Conservation (phyloP, 2,113 vertebrate genomes). For the Cathartes aura region DNA sequence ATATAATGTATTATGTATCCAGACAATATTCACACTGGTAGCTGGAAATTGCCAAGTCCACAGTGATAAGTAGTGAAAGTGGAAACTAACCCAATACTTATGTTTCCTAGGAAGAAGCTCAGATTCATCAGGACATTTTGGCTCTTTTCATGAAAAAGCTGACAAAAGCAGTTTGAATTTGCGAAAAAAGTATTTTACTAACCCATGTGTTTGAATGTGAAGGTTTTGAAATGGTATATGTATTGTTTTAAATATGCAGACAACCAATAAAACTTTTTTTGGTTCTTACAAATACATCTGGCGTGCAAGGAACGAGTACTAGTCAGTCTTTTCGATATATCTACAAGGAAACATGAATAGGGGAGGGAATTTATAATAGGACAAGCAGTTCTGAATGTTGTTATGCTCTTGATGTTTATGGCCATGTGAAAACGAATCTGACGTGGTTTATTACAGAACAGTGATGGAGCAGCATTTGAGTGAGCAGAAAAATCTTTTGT, state of each 20-base stretch:
- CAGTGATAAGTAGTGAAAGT: neutral
- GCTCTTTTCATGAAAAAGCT: neutral
- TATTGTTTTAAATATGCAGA: neutral
- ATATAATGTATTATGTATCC: neutral
- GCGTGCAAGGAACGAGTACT: neutral
- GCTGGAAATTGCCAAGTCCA: neutral
- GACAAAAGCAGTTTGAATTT: neutral
- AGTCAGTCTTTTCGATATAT: neutral
- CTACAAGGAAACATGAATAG: neutral
- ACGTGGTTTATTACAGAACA: conserved; percentile 9
- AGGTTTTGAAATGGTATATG: neutral
- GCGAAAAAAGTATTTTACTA: neutral
- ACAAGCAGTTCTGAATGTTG: neutral
- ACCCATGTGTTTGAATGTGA: neutral
- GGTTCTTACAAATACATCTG: neutral
- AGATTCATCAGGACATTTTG: neutral
- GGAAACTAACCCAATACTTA: accelerated
- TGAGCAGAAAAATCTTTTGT: neutral
- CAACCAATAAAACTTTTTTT: neutral
- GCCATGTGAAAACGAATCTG: conserved; percentile 18
- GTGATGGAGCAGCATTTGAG: neutral
- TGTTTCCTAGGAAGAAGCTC: neutral
- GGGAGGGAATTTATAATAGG: neutral
- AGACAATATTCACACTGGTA: neutral
- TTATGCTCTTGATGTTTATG: neutral